These are phyloP conservation scores for Zaprionus camerounensis DNA, from an alignment of 1,140 invertebrate species.

Conservation along the genomic window DNA sequence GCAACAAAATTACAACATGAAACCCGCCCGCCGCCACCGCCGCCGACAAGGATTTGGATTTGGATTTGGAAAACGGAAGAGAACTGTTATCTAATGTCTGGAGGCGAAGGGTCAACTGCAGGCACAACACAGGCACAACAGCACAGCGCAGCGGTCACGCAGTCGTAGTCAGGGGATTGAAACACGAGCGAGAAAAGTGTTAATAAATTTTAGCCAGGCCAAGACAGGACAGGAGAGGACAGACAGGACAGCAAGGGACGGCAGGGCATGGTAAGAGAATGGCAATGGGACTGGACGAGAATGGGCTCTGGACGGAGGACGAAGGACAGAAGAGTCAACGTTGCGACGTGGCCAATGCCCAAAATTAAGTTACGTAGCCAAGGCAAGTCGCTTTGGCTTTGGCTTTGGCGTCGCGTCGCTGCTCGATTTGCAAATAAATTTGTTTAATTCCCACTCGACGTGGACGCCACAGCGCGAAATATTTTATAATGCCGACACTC, in stretches of 20 bases:
- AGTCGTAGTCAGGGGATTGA: slow-evolving; percentile 51
- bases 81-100: slow-evolving; percentile 78
- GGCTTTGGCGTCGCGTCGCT: slow-evolving; percentile 18
- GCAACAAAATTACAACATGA: slow-evolving; percentile 74
- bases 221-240: slow-evolving; percentile 6
- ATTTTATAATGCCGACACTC: slow-evolving; percentile 68
- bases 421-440: slow-evolving; percentile 76
- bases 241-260: slow-evolving; percentile 23
- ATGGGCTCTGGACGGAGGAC: background rate
- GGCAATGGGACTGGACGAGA: background rate
- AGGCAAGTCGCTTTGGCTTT: background rate
- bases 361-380: slow-evolving; percentile 70
- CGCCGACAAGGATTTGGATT: slow-evolving; percentile 18
- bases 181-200: slow-evolving; percentile 65
- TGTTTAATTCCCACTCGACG: slow-evolving; percentile 74
- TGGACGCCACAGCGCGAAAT: slow-evolving; percentile 56
- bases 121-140: slow-evolving; percentile 17
- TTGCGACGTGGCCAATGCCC: slow-evolving; percentile 41
- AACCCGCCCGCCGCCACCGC: slow-evolving; percentile 13
- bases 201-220: slow-evolving; percentile 68
- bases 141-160: slow-evolving; percentile 70
- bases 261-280: background rate
- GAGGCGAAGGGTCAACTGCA: slow-evolving; percentile 71
- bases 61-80: slow-evolving; percentile 44
- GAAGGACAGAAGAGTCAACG: slow-evolving; percentile 18